Evolutionary conservation across 2,797 vertebrate species (phyloP).

Genomic region (Mico argentatus): DNA sequence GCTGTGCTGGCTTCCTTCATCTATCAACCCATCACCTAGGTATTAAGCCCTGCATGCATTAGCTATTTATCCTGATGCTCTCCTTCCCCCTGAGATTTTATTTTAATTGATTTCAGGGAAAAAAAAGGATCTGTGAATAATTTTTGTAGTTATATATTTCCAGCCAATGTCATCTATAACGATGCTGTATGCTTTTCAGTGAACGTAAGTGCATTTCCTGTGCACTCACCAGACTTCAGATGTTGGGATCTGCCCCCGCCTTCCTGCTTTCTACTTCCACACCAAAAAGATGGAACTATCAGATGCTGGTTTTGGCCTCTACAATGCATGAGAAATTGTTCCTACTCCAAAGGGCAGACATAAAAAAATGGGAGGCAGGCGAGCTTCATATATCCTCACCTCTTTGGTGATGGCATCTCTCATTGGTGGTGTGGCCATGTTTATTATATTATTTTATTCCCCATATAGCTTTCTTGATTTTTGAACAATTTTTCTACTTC

Average conservation of each 20-base stretch:
- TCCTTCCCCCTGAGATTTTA: not conserved
- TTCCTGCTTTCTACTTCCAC: not conserved
- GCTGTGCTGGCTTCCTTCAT: not conserved
- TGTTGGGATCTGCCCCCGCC: not conserved
- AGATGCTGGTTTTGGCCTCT: not conserved
- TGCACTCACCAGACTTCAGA: not conserved
- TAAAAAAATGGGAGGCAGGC: not conserved
- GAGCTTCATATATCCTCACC: not conserved
- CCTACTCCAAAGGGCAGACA: not conserved
- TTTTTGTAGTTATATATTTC: slow-evolving; percentile 37
- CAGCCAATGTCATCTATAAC: not conserved
- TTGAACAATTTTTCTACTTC: not conserved
- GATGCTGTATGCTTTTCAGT: not conserved
- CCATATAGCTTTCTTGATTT: not conserved
- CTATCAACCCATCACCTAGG: not conserved
- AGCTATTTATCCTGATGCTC: not conserved
- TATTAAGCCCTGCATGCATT: not conserved
- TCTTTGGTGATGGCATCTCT: not conserved
- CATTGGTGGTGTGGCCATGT: not conserved
- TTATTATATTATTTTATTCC: not conserved
- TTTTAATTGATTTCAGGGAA: slow-evolving; percentile 4
- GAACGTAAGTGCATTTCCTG: not conserved
- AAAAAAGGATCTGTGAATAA: slow-evolving; percentile 44
- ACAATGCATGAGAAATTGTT: not conserved
- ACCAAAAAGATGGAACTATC: not conserved